Conservation (phyloP, 1,140 invertebrate species). For the Philopotamus ludificatus region DNA sequence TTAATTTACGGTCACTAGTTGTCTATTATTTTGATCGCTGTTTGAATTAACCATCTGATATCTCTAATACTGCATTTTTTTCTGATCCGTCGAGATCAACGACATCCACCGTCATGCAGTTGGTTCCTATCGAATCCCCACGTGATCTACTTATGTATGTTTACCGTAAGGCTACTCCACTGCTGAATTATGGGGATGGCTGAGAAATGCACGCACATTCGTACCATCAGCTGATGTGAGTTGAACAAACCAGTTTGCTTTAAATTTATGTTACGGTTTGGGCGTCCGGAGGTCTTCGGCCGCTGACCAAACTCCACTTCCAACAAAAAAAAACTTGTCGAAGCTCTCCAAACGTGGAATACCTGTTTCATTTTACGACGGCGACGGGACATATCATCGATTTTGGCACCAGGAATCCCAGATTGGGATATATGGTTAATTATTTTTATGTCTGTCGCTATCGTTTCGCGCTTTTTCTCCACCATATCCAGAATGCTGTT, state of each 20-base stretch:
- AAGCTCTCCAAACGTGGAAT: constrained; percentile 29
- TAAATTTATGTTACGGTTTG: constrained; percentile 29
- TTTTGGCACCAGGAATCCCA: too few species aligned
- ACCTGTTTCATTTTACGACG: constrained; percentile 24
- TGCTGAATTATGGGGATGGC: neutral
- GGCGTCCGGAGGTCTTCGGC: constrained; percentile 25
- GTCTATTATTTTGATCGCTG: too few species aligned
- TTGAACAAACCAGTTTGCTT: constrained; percentile 35
- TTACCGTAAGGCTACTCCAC: too few species aligned
- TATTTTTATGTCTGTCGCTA: too few species aligned
- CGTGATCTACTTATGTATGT: neutral
- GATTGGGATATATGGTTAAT: too few species aligned
- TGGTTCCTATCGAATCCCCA: neutral
- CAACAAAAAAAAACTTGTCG: constrained; percentile 16
- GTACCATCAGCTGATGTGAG: constrained; percentile 31
- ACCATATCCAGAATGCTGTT: too few species aligned
- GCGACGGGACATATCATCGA: too few species aligned
- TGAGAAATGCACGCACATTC: neutral
- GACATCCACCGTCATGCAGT: neutral
- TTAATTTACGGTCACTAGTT: too few species aligned
- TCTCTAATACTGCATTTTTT: too few species aligned
- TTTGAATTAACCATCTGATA: too few species aligned
- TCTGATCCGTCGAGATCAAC: too few species aligned
- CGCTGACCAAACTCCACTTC: neutral
- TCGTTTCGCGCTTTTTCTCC: too few species aligned